A percentile compares a stretch with the other conserved stretches of the same genome.
These are phyloP conservation scores for Acrocephalus kingi DNA, from an alignment of 2,113 vertebrate genomes.

Conservation along the genomic window DNA sequence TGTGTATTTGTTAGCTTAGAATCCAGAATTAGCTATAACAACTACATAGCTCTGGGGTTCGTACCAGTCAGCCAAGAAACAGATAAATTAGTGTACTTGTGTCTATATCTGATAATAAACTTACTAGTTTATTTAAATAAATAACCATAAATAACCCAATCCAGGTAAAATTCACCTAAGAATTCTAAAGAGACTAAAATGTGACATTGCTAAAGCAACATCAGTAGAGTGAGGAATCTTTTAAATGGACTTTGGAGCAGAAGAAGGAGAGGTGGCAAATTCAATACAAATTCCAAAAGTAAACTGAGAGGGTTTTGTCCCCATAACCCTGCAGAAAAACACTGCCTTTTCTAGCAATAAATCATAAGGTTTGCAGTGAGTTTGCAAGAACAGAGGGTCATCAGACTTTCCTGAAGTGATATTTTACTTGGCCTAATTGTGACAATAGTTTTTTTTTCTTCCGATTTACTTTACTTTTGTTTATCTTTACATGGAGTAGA, in stretches of 20 bases:
- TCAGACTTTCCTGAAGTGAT: neutral
- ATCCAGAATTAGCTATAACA: neutral
- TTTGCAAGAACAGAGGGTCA: neutral
- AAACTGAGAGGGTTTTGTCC: neutral
- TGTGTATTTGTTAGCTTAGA: neutral
- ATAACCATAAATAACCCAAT: neutral
- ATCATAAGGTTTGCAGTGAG: neutral
- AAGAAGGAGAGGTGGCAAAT: neutral
- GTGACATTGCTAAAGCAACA: neutral
- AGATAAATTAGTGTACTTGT: neutral
- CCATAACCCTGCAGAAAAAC: accelerated
- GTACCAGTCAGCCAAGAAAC: neutral
- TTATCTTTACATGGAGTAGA: neutral
- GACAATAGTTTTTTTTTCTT: neutral
- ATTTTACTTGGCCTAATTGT: neutral
- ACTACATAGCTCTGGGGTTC: neutral
- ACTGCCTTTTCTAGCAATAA: neutral
- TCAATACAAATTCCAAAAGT: neutral
- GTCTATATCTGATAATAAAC: neutral
- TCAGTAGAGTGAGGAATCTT: neutral
- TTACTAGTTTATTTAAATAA: neutral
- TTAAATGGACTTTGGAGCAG: neutral
- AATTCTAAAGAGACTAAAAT: neutral
- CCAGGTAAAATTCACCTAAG: neutral
- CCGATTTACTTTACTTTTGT: neutral